These are phyloP conservation scores for Anisognathus igniventris DNA, from an alignment of 2,797 vertebrate species.

Conservation along the genomic window DNA sequence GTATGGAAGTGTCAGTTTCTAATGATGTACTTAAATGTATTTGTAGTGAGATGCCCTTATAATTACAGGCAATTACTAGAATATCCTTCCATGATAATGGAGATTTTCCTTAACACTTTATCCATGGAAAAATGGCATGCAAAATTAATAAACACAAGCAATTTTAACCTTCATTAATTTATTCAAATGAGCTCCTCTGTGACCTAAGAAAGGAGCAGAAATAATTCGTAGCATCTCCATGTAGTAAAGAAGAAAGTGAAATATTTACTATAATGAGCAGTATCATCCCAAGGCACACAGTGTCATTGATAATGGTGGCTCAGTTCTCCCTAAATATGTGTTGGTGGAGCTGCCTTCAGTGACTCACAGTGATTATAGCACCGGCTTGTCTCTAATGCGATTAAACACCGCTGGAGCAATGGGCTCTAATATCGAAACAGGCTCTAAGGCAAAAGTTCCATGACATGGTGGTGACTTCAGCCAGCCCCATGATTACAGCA, in stretches of 20 bases:
- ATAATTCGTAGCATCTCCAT: background rate
- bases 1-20: background rate
- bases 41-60: background rate
- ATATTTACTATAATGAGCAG: background rate
- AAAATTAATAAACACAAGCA: background rate
- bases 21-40: background rate
- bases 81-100: background rate
- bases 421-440: background rate
- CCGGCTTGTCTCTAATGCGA: accelerated
- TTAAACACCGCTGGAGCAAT: accelerated
- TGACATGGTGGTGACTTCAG: background rate
- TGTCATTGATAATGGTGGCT: background rate
- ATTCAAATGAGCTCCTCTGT: background rate
- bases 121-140: background rate
- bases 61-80: background rate
- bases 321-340: background rate
- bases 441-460: background rate
- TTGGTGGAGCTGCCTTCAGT: background rate
- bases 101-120: background rate
- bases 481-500: background rate
- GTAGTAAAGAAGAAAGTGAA: background rate
- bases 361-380: background rate
- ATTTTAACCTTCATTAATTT: background rate
- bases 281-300: background rate
- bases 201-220: background rate